phyloP scores from a whole-genome alignment of 2,888 invertebrate genomes.

The Copidosoma aretas region DNA sequence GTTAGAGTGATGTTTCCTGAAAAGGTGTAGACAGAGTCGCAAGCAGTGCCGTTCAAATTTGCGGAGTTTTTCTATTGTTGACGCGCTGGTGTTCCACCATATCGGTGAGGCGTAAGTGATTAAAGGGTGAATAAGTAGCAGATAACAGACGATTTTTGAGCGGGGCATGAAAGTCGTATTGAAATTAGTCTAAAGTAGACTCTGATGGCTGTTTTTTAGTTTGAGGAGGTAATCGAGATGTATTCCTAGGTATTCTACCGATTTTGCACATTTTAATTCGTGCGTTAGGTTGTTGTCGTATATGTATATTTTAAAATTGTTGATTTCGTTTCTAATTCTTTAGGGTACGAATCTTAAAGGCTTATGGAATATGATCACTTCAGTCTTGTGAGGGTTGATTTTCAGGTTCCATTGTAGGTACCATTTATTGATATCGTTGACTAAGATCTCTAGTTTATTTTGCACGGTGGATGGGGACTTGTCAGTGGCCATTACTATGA shows the following conservation, averaged over 20 bases:
- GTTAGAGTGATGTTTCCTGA: background rate
- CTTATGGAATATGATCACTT: background rate
- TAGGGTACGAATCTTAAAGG: slow-evolving; percentile 21
- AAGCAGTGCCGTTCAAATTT: slow-evolving; percentile 19
- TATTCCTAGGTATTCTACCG: slow-evolving; percentile 17
- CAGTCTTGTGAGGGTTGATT: background rate
- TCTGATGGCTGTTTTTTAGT: slow-evolving; percentile 8
- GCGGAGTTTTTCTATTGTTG: slow-evolving; percentile 6
- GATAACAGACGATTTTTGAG: slow-evolving; percentile 27
- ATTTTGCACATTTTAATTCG: background rate
- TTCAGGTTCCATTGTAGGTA: background rate
- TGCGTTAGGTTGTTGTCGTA: background rate
- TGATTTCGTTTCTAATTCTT: background rate
- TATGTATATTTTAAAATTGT: background rate
- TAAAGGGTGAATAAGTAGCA: slow-evolving; percentile 22
- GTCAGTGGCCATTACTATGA: too few species aligned
- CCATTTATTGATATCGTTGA: background rate
- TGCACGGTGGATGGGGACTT: too few species aligned
- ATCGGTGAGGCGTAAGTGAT: slow-evolving; percentile 25
- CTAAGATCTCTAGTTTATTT: background rate
- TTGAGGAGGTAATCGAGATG: slow-evolving; percentile 13
- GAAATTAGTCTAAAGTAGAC: slow-evolving; percentile 30
- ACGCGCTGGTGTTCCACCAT: slow-evolving; percentile 16
- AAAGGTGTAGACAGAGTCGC: background rate
- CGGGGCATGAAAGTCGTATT: background rate